Evolutionary conservation across 2,888 invertebrate species (phyloP), one percentile per base, ranked within the genome.

Genomic region (Hirtodrosophila trivittata): DNA sequence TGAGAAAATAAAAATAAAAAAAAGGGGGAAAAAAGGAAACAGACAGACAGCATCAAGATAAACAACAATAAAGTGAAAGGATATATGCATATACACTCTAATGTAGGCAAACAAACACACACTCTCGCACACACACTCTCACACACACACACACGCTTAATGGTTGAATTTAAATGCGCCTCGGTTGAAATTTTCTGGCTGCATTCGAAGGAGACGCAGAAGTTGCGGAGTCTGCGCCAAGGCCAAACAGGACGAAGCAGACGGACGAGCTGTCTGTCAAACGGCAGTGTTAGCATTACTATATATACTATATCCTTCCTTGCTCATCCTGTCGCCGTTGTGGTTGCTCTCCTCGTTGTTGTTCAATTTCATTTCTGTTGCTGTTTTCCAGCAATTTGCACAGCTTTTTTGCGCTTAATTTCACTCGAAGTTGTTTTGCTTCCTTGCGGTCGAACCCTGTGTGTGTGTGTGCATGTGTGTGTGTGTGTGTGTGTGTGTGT

Each of bases 321-420:
- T n/a, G n/a, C n/a, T n/a, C n/a, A n/a, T n/a, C n/a, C n/a, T n/a
- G n/a, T n/a, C 52, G 46, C 46, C 54, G 37, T 59, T 57, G 49
- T 42, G 10, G 26, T 21, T 43, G 33, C 9, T 26, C 4, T 25
- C 6, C 4, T 39, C 9, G 9, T 14, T 33, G 21, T 28, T 64
- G 13, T 38, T 37, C 50, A 16, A 47, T 55, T 60, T 66, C 38
- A 14, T 18, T 35, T 26, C 54, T 32, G n/a, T 7, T 55, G n/a
- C 45, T 50, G 45, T 56, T 62, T 59, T 63, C 65, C 73, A 77
- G 41, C 49, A 59, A 67, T 84, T 80, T 84, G 57, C 82, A 75
- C 73, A 51, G 78, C 70, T 78, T 72, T 72, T 66, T 70, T 77
- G 51, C 66, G 80, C 85, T 73, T 82, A 75, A 82, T 85, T 80